Conservation (phyloP, 2,797 vertebrate genomes). For the Acanthiza pusilla region DNA sequence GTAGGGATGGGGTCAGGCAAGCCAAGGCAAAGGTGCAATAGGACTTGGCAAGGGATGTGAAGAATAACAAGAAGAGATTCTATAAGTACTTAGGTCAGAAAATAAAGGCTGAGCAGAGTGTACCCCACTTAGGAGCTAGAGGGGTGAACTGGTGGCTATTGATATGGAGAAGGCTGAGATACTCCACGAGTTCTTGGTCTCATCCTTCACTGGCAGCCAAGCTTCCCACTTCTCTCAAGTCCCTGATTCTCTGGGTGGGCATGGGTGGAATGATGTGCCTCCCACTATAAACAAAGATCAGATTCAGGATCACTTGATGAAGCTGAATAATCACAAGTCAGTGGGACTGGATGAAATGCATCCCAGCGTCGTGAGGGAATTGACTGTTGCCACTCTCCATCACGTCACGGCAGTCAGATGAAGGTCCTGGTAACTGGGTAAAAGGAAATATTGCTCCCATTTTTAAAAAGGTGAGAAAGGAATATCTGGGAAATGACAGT, state of each 20-base stretch:
- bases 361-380: background rate
- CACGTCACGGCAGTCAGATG: background rate
- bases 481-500: background rate
- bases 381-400: background rate
- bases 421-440: background rate
- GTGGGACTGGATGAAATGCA: background rate
- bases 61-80: background rate
- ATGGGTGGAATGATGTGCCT: background rate
- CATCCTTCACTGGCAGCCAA: background rate
- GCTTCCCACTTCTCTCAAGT: background rate
- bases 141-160: background rate
- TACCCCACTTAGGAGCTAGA: background rate
- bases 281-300: background rate
- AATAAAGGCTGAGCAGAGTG: background rate
- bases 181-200: background rate
- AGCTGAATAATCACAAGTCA: background rate
- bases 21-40: background rate
- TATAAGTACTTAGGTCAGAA: background rate
- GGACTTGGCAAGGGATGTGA: background rate
- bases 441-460: rapidly evolving
- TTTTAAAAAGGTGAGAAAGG: background rate
- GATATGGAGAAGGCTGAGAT: background rate
- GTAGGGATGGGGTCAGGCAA: background rate
- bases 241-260: background rate
- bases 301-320: background rate